Conservation (phyloP, 2,113 vertebrate genomes). For the Aegotheles bennettii region DNA sequence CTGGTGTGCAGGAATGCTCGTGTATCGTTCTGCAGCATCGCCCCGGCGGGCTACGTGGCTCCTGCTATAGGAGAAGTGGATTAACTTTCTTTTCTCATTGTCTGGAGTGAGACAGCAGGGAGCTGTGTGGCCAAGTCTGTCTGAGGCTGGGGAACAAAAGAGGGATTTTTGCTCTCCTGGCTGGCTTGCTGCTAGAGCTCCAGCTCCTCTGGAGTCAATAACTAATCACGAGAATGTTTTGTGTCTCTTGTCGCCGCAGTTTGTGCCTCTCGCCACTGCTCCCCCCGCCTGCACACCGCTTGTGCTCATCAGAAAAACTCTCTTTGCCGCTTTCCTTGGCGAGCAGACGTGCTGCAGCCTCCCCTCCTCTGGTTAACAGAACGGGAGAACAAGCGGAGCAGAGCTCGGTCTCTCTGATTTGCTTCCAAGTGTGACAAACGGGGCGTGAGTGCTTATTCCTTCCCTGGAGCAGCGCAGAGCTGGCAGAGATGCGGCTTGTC, state of each 20-base stretch:
- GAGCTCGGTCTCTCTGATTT: conserved; percentile 25
- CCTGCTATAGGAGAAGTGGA: not conserved
- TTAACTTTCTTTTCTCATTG: conserved; percentile 42
- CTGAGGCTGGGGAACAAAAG: conserved; percentile 51
- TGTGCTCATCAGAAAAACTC: not conserved
- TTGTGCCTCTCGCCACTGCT: not conserved
- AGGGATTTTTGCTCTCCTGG: conserved; percentile 45
- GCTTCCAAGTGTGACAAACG: conserved; percentile 20
- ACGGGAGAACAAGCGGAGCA: not conserved
- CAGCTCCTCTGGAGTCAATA: conserved; percentile 36
- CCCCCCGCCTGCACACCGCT: rapidly evolving
- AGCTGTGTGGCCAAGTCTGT: conserved; percentile 31
- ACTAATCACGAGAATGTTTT: not conserved
- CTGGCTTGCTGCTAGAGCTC: not conserved
- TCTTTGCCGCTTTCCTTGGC: not conserved
- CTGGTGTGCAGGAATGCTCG: not conserved
- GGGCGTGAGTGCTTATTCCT: not conserved
- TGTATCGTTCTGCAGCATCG: not conserved
- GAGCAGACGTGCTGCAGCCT: not conserved
- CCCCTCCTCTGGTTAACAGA: not conserved
- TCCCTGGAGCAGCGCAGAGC: not conserved
- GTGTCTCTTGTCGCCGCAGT: not conserved
- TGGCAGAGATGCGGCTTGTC: not conserved
- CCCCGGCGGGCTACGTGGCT: not conserved
- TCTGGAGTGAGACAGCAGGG: not conserved